Percentiles rank a stretch among this genome's conserved stretches.
Evolutionary conservation across 64 coral and sea anemone species (phyloP).

Genomic region (Pocillopora damicornis): DNA sequence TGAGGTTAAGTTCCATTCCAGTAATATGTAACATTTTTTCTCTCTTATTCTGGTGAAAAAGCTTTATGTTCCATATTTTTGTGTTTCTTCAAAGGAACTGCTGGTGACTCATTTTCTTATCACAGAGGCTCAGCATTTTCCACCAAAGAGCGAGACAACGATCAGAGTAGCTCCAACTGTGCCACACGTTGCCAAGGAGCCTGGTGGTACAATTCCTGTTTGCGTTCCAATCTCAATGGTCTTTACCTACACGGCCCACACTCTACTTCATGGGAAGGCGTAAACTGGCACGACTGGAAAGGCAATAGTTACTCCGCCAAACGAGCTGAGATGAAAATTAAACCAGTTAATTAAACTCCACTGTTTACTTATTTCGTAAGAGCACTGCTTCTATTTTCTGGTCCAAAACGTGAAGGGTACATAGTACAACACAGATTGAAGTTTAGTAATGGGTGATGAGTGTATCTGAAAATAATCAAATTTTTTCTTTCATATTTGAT

Average conservation of each 20-base stretch:
- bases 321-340: slow-evolving; percentile 30
- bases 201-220: slow-evolving; percentile 50
- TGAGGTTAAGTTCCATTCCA: too few relatives aligned
- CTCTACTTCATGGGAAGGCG: neutral
- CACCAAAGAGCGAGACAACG: slow-evolving; percentile 50
- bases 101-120: slow-evolving; percentile 36
- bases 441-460: too few relatives aligned
- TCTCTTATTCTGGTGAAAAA: neutral
- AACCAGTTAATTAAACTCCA: neutral
- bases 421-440: too few relatives aligned
- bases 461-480: too few relatives aligned
- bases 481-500: too few relatives aligned
- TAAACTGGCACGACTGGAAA: slow-evolving; percentile 14
- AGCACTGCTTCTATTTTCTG: too few relatives aligned
- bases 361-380: too few relatives aligned
- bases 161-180: neutral
- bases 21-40: too few relatives aligned
- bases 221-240: slow-evolving; percentile 23
- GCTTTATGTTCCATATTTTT: neutral
- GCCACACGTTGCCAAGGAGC: neutral
- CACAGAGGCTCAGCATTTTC: slow-evolving; percentile 26
- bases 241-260: slow-evolving; percentile 29
- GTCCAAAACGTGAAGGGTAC: too few relatives aligned
- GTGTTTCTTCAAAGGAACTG: neutral
- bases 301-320: slow-evolving; percentile 17